Evolutionary conservation across 2,113 vertebrate genomes (phyloP).

Genomic region (Microcebus lehilahytsara): DNA sequence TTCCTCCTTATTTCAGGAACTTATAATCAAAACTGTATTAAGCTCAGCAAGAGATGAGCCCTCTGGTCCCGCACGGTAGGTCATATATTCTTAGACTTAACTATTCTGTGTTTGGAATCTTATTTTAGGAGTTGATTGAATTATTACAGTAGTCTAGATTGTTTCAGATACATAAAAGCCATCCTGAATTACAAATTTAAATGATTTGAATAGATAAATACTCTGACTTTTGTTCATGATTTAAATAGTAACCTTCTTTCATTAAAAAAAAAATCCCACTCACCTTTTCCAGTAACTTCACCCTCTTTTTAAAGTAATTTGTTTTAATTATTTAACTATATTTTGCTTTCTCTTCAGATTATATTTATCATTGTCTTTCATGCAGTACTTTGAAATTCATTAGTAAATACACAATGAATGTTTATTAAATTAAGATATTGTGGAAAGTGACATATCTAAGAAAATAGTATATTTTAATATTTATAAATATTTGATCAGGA

Average conservation of each 20-base stretch:
- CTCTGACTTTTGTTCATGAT: neutral
- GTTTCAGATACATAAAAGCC: constrained; percentile 11
- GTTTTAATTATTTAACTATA: constrained; percentile 25
- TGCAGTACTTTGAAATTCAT: neutral
- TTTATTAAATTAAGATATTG: constrained; percentile 18
- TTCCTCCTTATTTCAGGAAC: constrained; percentile 88
- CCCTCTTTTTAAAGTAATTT: neutral
- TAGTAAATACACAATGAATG: neutral
- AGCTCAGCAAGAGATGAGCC: constrained; percentile 96
- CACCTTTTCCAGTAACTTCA: neutral
- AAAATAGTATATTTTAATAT: constrained; percentile 29
- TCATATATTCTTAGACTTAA: constrained; percentile 49
- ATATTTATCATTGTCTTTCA: neutral
- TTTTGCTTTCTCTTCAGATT: constrained; percentile 43
- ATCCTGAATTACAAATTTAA: constrained; percentile 49
- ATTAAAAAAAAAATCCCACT: neutral
- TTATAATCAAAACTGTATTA: constrained; percentile 96
- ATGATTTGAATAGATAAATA: constrained; percentile 22
- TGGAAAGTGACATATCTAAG: constrained; percentile 1
- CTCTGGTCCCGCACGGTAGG: constrained; percentile 96
- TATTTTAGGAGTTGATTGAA: constrained; percentile 39
- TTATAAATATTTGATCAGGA: constrained; percentile 10
- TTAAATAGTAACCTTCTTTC: neutral
- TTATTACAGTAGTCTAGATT: constrained; percentile 7
- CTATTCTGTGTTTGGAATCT: neutral